phyloP scores from a whole-genome alignment of 2,888 invertebrate species.

The Apamea epomidion region DNA sequence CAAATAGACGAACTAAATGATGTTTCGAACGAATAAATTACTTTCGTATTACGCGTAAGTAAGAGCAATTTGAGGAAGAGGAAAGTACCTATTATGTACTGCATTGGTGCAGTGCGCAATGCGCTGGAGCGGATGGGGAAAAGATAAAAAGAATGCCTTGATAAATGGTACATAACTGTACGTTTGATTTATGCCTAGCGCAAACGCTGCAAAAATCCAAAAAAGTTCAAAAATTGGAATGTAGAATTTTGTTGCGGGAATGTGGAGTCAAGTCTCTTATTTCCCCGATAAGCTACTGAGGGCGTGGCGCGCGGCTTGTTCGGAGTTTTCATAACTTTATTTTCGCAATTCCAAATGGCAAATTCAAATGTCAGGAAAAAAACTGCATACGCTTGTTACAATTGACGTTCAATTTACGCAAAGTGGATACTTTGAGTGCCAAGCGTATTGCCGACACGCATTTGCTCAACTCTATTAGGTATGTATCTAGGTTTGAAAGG shows the following conservation, averaged over 20 bases:
- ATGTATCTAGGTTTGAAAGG: conserved; percentile 61
- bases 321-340: not conserved
- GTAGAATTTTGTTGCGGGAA: not conserved
- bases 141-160: conserved; percentile 3
- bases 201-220: not conserved
- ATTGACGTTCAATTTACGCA: conserved; percentile 35
- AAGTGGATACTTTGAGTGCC: conserved; percentile 57
- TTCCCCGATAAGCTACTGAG: not conserved
- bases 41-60: conserved; percentile 38
- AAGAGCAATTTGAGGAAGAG: conserved; percentile 53
- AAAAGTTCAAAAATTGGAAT: not conserved
- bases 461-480: conserved; percentile 54
- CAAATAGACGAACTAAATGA: conserved; percentile 47
- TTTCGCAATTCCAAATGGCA: not conserved
- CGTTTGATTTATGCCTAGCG: not conserved
- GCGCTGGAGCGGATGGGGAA: conserved; percentile 20
- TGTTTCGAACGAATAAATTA: conserved; percentile 28
- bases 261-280: not conserved
- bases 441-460: conserved; percentile 42
- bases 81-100: conserved; percentile 45
- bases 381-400: conserved; percentile 11
- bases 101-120: conserved; percentile 20
- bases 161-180: conserved; percentile 8
- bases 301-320: not conserved
- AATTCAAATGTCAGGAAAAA: not conserved